Conservation (phyloP, 2,888 invertebrate genomes). For the Spodoptera exigua region DNA sequence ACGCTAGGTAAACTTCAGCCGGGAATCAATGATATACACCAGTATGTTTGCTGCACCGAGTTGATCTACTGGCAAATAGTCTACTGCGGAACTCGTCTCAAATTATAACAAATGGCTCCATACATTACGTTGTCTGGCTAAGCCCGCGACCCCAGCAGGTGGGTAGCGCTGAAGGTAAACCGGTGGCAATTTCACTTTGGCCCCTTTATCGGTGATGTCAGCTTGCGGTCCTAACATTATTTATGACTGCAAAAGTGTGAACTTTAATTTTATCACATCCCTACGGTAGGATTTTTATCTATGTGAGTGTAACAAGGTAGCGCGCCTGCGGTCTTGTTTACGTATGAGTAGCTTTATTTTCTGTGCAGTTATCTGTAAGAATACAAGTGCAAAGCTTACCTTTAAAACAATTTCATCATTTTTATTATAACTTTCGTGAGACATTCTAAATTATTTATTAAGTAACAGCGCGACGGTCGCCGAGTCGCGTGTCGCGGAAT, state of each 20-base stretch:
- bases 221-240: slow-evolving; percentile 57
- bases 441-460: too few species aligned
- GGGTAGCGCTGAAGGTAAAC: slow-evolving; percentile 51
- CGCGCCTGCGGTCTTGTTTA: slow-evolving; percentile 13
- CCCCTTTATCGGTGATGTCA: slow-evolving; percentile 61
- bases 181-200: slow-evolving; percentile 58
- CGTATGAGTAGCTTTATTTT: neutral
- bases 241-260: slow-evolving; percentile 56
- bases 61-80: slow-evolving; percentile 51
- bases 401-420: neutral
- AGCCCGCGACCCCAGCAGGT: slow-evolving; percentile 54
- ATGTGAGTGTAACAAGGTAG: slow-evolving; percentile 2
- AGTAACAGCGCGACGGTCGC: too few species aligned
- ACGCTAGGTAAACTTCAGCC: slow-evolving; percentile 11
- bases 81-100: slow-evolving; percentile 63
- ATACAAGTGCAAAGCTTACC: neutral
- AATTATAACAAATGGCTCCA: slow-evolving; percentile 77
- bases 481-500: too few species aligned
- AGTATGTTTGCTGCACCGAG: slow-evolving; percentile 14
- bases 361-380: neutral
- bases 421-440: too few species aligned
- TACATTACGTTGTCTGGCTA: slow-evolving; percentile 70
- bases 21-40: slow-evolving; percentile 8
- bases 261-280: slow-evolving; percentile 51
- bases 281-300: slow-evolving; percentile 45